Evolutionary conservation across 2,113 vertebrate species (phyloP), one percentile per base, ranked within the genome.

Genomic region (Strix uralensis): DNA sequence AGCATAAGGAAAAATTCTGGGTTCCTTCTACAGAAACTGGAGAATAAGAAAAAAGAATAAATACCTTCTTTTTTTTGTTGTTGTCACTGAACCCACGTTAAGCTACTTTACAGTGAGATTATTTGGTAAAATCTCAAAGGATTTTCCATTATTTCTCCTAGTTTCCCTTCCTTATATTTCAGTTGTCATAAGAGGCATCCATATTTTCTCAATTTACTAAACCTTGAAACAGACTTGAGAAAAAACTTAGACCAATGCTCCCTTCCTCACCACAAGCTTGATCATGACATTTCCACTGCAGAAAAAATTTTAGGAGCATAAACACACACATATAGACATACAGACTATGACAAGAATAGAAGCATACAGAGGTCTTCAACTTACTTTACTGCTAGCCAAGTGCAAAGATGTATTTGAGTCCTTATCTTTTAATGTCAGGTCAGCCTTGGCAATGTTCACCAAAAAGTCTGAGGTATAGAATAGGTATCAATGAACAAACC

Each of bases 351-450:
- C 16, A 15, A 58, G 42, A 52, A 69, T 0, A 73, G 49, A 81
- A 70, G 29, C 67, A 78, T 9, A 65, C 32, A 84, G 36, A 88
- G 36, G 16, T 80, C 58, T 91, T 89, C 65, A 82, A 98, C 99
- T 97, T 98, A 99, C 99, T 86, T 98, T 99, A 97, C 98, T 99
- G 97, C 99, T 99, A 80, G 99, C 99, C 95, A 99, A 98, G 92
- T 99, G 99, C 86, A 99, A 98, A 62, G 98, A 98, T 17, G 99
- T 99, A 96, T 99, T 99, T 81, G 98, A 97, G 26, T 99, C 98
- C 81, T 98, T 98, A 82, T 99, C 99, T 23, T 98, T 99, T 74
- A 99, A 88, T 75, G 98, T 98, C 96, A 99, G 97, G 94, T 98
- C 98, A 74, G 98, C 98, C 49, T 98, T 98, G 85, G 98, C 97